A percentile compares a stretch with the other conserved stretches of the same genome.
These are phyloP conservation scores for Vultur gryphus DNA, from an alignment of 2,797 vertebrate species.

Conservation along the genomic window DNA sequence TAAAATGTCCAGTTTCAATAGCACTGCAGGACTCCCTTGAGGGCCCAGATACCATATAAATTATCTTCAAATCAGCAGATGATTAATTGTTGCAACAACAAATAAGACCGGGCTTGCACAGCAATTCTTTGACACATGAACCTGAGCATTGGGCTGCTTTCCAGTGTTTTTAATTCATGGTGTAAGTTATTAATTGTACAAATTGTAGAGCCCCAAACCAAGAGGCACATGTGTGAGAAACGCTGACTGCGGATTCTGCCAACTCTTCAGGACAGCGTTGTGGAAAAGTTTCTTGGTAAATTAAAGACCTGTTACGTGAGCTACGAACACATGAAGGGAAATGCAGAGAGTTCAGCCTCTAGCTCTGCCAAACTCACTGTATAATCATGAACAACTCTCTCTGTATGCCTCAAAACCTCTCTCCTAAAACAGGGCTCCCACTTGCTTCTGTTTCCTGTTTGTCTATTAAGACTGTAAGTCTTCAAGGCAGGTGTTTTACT, in stretches of 20 bases:
- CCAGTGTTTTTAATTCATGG: slow-evolving; percentile 25
- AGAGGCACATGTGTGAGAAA: slow-evolving; percentile 7
- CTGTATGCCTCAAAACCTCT: background rate
- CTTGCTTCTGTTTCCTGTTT: slow-evolving; percentile 45
- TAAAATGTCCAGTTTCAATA: background rate
- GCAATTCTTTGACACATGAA: slow-evolving; percentile 28
- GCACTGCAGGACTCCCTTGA: background rate
- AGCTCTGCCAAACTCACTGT: background rate
- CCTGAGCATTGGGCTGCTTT: background rate
- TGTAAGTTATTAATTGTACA: slow-evolving; percentile 46
- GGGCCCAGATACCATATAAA: background rate
- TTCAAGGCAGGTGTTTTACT: slow-evolving; percentile 56
- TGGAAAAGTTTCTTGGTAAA: slow-evolving; percentile 18
- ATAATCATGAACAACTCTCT: background rate
- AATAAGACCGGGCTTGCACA: background rate
- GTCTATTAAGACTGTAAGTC: background rate
- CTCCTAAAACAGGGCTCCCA: background rate
- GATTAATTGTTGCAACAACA: slow-evolving; percentile 42
- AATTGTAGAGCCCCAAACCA: slow-evolving; percentile 1
- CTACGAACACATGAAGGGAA: background rate
- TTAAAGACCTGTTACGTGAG: slow-evolving; percentile 36
- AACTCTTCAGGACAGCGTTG: background rate
- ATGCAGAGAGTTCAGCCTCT: background rate
- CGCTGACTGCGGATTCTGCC: background rate
- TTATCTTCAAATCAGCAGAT: background rate